These are phyloP conservation scores for Arrhamphus sclerolepis DNA, from an alignment of 2,797 vertebrate species.

Conservation along the genomic window DNA sequence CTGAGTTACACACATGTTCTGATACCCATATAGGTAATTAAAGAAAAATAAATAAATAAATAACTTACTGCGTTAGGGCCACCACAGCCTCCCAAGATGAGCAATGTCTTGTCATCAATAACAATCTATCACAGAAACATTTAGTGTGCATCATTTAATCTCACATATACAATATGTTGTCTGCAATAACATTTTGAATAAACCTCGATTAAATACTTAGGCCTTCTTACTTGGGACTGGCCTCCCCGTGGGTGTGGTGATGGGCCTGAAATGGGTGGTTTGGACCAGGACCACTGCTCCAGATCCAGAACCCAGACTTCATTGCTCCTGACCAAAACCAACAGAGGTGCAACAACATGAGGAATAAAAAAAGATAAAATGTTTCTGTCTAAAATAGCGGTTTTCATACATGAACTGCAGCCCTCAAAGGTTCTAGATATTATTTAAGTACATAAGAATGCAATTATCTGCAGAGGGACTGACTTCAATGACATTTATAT, in stretches of 20 bases:
- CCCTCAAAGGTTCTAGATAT: neutral
- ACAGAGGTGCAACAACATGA: conserved; percentile 1
- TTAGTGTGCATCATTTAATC: neutral
- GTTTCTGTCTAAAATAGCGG: neutral
- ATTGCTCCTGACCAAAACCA: conserved; percentile 87
- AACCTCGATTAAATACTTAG: neutral
- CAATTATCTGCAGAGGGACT: neutral
- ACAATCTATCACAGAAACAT: conserved; percentile 85
- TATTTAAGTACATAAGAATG: neutral
- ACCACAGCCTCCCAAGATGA: conserved; percentile 96
- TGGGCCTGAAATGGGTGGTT: conserved; percentile 87
- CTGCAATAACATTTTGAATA: neutral
- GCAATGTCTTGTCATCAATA: conserved; percentile 90
- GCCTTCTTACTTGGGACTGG: conserved; percentile 90
- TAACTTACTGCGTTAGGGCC: conserved; percentile 96
- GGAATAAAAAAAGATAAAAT: neutral
- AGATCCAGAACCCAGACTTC: conserved; percentile 97
- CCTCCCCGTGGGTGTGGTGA: conserved; percentile 94
- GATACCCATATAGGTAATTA: neutral
- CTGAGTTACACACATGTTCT: neutral
- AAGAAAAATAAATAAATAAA: neutral
- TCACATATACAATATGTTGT: neutral
- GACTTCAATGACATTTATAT: no score
- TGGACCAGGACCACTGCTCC: conserved; percentile 98
- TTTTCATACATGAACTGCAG: neutral